Evolutionary conservation across 2,113 vertebrate genomes (phyloP).

Genomic region (Scytalopus superciliaris): DNA sequence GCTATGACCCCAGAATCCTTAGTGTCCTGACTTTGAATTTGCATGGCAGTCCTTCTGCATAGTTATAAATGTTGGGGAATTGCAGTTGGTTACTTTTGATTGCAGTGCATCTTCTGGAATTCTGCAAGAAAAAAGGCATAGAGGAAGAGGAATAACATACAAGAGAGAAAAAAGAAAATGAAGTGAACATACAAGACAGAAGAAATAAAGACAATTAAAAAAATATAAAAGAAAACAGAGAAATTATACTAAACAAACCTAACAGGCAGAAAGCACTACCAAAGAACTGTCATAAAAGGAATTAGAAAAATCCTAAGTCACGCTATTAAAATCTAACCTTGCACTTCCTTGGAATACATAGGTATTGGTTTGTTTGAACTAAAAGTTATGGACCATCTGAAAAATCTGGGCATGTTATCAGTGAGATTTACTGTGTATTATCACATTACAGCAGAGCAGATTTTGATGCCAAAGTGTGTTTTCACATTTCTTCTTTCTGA

Average conservation of each 20-base stretch:
- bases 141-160: background rate
- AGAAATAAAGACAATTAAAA: background rate
- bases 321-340: background rate
- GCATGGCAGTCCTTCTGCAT: background rate
- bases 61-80: background rate
- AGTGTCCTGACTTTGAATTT: background rate
- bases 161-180: background rate
- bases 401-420: background rate
- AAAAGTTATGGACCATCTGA: background rate
- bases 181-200: background rate
- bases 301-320: background rate
- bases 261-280: background rate
- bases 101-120: background rate
- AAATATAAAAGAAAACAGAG: background rate
- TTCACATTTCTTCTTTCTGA: background rate
- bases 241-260: background rate
- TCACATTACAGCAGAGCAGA: background rate
- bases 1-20: background rate
- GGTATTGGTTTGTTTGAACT: background rate
- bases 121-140: background rate
- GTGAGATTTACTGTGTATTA: background rate
- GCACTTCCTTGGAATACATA: background rate
- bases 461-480: background rate
- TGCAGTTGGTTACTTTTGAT: background rate
- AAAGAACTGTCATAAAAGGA: background rate